These are phyloP conservation scores for Meandrusa payeni DNA, from an alignment of 2,888 invertebrate genomes.

Conservation along the genomic window DNA sequence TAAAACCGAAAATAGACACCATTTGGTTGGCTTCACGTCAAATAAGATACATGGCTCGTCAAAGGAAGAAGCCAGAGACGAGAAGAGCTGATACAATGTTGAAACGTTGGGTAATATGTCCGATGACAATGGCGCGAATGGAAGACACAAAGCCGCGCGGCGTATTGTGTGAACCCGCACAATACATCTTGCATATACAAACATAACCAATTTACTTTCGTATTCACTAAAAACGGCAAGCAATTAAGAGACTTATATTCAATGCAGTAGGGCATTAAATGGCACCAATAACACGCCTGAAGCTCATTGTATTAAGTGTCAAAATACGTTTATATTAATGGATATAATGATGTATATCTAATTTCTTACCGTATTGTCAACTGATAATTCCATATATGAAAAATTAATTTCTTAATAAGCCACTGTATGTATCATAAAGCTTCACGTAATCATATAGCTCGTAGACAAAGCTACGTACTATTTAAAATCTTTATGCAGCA, in stretches of 20 bases:
- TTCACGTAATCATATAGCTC: conserved; percentile 3
- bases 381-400: conserved; percentile 9
- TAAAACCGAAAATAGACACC: conserved; percentile 23
- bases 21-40: conserved; percentile 42
- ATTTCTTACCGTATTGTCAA: conserved; percentile 10
- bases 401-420: too few species aligned
- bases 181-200: conserved; percentile 74
- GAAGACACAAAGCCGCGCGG: conserved; percentile 70
- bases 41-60: conserved; percentile 63
- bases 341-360: conserved; percentile 19
- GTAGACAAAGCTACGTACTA: too few species aligned
- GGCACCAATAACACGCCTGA: conserved; percentile 36
- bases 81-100: conserved; percentile 68
- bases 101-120: conserved; percentile 76
- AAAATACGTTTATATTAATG: conserved; percentile 60
- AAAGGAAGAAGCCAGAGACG: conserved; percentile 69
- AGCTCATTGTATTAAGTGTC: conserved; percentile 58
- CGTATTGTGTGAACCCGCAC: conserved; percentile 73
- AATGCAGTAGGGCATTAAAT: conserved; percentile 31
- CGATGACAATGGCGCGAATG: conserved; percentile 72
- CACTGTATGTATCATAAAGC: not conserved
- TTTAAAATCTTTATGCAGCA: too few species aligned
- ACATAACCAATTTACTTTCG: conserved; percentile 44
- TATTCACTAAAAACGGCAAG: conserved; percentile 47
- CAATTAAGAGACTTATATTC: conserved; percentile 46